Percentiles rank a stretch among this genome's conserved stretches.
These are phyloP conservation scores for Puma concolor DNA, from an alignment of 2,113 vertebrate genomes.

Conservation along the genomic window DNA sequence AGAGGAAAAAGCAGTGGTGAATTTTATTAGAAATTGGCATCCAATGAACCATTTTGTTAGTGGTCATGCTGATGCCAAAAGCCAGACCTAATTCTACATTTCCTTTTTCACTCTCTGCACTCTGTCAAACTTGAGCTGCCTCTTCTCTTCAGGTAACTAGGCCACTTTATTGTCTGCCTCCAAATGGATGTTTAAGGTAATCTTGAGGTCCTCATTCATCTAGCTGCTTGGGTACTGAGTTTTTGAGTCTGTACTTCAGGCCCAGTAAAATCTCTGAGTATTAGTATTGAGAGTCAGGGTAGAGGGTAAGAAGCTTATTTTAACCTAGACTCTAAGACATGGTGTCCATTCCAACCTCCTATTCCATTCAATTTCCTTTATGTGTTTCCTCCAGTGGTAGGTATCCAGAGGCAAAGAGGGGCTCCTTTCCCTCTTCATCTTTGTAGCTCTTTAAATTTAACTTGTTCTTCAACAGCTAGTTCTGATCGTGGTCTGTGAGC, in stretches of 20 bases:
- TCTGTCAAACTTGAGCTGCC: background rate
- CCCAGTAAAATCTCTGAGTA: background rate
- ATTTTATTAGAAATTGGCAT: background rate
- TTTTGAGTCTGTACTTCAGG: background rate
- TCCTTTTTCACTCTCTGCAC: background rate
- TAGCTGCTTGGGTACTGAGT: too few relatives aligned
- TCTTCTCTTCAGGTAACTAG: background rate
- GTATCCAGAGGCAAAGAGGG: background rate
- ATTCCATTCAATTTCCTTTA: background rate
- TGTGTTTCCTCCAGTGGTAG: background rate
- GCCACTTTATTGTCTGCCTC: background rate
- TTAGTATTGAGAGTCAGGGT: background rate
- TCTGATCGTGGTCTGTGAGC: background rate
- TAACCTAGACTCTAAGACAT: background rate
- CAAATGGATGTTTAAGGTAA: background rate
- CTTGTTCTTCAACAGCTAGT: background rate
- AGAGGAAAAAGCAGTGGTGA: background rate
- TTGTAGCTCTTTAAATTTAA: background rate
- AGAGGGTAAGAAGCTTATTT: background rate
- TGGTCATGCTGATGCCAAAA: background rate
- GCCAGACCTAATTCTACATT: background rate
- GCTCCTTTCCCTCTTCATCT: background rate
- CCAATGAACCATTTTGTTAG: background rate
- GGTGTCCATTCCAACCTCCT: background rate
- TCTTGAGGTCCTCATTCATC: background rate